Percentiles rank a stretch among this genome's conserved stretches.
phyloP scores from a whole-genome alignment of 2,888 invertebrate genomes.

The Orthonychiurus folsomi region DNA sequence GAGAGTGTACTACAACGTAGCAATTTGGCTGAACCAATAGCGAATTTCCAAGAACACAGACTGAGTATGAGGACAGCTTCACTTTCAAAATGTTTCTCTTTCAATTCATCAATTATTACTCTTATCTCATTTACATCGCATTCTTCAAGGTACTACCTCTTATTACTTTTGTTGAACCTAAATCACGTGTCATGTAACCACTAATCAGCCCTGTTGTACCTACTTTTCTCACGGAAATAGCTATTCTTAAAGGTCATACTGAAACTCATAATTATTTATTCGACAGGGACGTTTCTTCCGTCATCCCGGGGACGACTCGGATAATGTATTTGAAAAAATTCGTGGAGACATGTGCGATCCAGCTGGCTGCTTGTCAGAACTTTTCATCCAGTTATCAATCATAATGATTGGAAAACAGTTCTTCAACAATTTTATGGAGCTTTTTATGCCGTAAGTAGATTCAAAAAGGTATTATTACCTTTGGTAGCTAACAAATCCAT shows the following conservation, averaged over 20 bases:
- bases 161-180: background rate
- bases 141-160: conserved; percentile 76
- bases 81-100: conserved; percentile 97
- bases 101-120: conserved; percentile 97
- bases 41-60: conserved; percentile 89
- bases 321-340: conserved; percentile 46
- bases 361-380: conserved; percentile 82
- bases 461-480: background rate
- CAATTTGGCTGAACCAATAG: conserved; percentile 75
- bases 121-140: conserved; percentile 96
- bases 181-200: background rate
- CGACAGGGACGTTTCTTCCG: conserved; percentile 75
- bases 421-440: conserved; percentile 84
- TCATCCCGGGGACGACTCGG: conserved; percentile 68
- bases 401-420: conserved; percentile 94
- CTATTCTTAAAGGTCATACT: too few relatives aligned
- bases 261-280: too few relatives aligned
- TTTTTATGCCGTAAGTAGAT: conserved; percentile 76
- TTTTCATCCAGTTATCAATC: conserved; percentile 83
- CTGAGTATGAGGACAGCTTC: conserved; percentile 93
- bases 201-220: background rate
- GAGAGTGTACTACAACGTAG: conserved; percentile 66
- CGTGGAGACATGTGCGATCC: conserved; percentile 72
- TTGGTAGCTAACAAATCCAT: background rate
- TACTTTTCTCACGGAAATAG: background rate